Percentiles rank a stretch among this genome's conserved stretches.
These are phyloP conservation scores for Selenia dentaria DNA, from an alignment of 2,888 invertebrate genomes.

Conservation along the genomic window DNA sequence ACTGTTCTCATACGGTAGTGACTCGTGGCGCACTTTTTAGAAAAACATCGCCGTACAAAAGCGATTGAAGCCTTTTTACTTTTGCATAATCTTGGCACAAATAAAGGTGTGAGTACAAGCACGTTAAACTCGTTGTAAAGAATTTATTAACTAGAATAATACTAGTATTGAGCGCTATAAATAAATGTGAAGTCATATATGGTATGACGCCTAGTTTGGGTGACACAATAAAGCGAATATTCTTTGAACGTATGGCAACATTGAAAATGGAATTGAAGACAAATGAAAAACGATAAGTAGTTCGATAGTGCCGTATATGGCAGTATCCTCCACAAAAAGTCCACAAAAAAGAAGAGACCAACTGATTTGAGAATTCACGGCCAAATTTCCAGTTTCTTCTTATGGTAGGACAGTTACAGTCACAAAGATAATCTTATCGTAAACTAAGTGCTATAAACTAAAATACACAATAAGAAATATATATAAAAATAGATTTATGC, in stretches of 20 bases:
- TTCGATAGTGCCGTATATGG: too few relatives aligned
- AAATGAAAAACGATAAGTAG: background rate
- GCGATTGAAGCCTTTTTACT: slow-evolving; percentile 15
- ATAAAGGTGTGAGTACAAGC: slow-evolving; percentile 8
- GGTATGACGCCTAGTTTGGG: slow-evolving; percentile 6
- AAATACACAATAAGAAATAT: too few relatives aligned
- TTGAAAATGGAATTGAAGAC: background rate
- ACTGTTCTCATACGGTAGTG: background rate
- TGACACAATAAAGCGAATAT: slow-evolving; percentile 2
- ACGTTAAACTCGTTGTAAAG: slow-evolving; percentile 3
- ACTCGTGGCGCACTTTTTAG: slow-evolving; percentile 3
- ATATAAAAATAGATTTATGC: too few relatives aligned
- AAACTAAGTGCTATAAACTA: too few relatives aligned
- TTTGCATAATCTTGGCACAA: slow-evolving; percentile 13
- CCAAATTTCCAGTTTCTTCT: too few relatives aligned
- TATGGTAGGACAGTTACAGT: too few relatives aligned
- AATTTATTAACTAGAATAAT: slow-evolving; percentile 19
- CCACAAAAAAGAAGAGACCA: too few relatives aligned
- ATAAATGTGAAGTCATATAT: slow-evolving; percentile 2
- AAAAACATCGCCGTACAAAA: slow-evolving; percentile 15
- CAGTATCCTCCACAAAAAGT: too few relatives aligned
- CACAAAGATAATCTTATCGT: too few relatives aligned
- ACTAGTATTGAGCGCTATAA: slow-evolving; percentile 17
- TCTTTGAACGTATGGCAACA: background rate
- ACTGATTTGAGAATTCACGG: too few relatives aligned